Evolutionary conservation across 2,888 invertebrate species (phyloP), one percentile per base, ranked within the genome.

Genomic region (Dolichopus griseipennis): DNA sequence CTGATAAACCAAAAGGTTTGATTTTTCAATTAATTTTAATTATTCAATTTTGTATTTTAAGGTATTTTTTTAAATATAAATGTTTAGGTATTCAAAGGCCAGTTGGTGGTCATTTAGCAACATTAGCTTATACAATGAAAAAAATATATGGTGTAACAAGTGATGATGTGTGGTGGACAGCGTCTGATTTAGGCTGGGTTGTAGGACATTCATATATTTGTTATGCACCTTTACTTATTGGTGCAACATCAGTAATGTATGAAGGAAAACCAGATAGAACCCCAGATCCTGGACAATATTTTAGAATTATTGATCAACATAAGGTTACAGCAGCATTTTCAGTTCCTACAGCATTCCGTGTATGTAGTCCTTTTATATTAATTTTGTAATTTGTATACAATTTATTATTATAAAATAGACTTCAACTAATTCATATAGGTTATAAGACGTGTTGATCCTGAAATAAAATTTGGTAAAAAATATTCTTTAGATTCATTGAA

Each of bases 211-310:
- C 95, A 0, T 97, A 95, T 79, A 95, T 95, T 73, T 93, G 94
- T 79, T 97, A 96, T 75, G 96, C 90, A 0, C 96, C 96, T 0
- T 82, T 96, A 6, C 81, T 93, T 0, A 88, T 89, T 72, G 92
- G 95, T 0, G 79, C 78, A 64, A 95, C 95, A 0, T 90, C 90
- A 66, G 84, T 94, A 22, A 86, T 94, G 83, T 93, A 92, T 76
- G 92, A 97, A 81, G 97, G 97, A 3, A 97, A 97, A 78, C 97
- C 96, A 0, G 95, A 96, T 74, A 88, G 95, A 70, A 97, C 96
- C 0, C 96, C 96, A 0, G 93, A 96, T 80, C 90, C 95, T 5
- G 91, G 92, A 61, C 92, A 93, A 78, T 96, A 94, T 82, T 96
- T 94, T 76, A 92, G 96, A 74, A 89, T 97, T 65, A 91, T 97